Base-by-base conservation (phyloP, 37 sponge, comb jelly and placozoan genomes). In the Ianthella basta region DNA sequence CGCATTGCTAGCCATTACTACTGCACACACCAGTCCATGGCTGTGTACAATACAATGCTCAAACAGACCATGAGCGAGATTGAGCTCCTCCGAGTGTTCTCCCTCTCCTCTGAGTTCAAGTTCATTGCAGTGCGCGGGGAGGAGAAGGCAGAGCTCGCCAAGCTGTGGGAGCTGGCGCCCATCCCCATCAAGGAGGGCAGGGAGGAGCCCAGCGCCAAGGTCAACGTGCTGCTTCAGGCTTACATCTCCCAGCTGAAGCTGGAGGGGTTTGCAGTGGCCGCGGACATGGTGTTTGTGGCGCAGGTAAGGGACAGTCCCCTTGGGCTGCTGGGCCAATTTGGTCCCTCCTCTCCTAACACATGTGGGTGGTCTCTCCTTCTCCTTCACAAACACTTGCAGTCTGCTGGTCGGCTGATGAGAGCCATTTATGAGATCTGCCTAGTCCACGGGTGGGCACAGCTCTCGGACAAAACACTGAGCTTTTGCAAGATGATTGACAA, bases 1-100 rank as follows among this genome's bases (percentile, higher is more conserved):
- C 88, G 99, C 14, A 99, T 97, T 82, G 99, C 99, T 56, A 97
- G 97, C 73, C 96, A 99, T 64, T 99, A 92, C 72, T 99, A 99
- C 92, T 83, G 88, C 78, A 95, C 97, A 60, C 77, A 86, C 41
- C 97, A 99, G 56, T 91, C 97, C 44, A 88, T 97, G 82, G 92
- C 97, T 0, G 95, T 96, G 14, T 99, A 99, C 88, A 99, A 97
- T 79, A 93, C 89, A 66, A 85, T 95, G 59, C 92, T 99, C 66
- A 99, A 99, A 67, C 87, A 95, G 37, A 99, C 95, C 15, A 89
- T 97, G 59, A 97, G 94, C 85, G 92, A 99, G 80, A 99, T 99
- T 32, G 99, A 99, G 69, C 73, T 99, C 63, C 93, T 99, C 56
- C 91, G 99, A 29, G 94, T 99, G 12, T 99, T 97, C 75, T 99